Base-by-base conservation (phyloP, 2,113 vertebrate species). In the Aramus guarauna region DNA sequence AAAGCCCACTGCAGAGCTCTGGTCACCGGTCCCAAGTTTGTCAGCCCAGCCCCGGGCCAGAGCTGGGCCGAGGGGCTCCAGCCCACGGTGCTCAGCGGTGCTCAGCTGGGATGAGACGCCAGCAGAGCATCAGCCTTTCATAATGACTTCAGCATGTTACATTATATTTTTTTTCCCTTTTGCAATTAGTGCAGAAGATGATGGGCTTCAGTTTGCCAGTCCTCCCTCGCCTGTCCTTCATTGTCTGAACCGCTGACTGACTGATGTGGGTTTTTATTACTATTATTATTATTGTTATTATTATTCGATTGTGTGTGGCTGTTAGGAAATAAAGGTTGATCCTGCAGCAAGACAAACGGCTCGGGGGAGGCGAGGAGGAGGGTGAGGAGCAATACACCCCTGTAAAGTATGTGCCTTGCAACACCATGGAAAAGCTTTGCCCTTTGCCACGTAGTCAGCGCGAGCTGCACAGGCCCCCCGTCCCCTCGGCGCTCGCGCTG, bases 391-490 rank as follows among this genome's bases (percentile, higher is more conserved):
- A 77, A 5, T 62, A 41, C 71, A 73, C 34, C 92, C 85, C 74
- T 69, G 85, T 60, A 15, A 78, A 95, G 74, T 73, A n/a, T 68
- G 89, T 95, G 90, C 96, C 92, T 93, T 94, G 94, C 90, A 80
- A 43, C 76, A 72, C 59, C 55, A 5, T 23, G 83, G 90, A 79
- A 62, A 59, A 94, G 80, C 85, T 82, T 73, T 96, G 92, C 90
- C 94, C 96, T 96, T 75, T 94, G 96, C 94, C 97, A 95, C 79
- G 91, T 97, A 78, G 90, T 58, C 87, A 29, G 88, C 2, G 11
- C 12, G 14, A 41, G 63, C 89, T 13, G 76, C 26, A 14, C 89
- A 21, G 91, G 85, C 75, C 83, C 85, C 66, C 81, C 26, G 0
- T 76, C 80, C 86, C 88, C 26, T 9, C 32, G 1, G 66, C 5